Evolutionary conservation across 1,140 invertebrate genomes (phyloP).

Genomic region (Hyles euphorbiae): DNA sequence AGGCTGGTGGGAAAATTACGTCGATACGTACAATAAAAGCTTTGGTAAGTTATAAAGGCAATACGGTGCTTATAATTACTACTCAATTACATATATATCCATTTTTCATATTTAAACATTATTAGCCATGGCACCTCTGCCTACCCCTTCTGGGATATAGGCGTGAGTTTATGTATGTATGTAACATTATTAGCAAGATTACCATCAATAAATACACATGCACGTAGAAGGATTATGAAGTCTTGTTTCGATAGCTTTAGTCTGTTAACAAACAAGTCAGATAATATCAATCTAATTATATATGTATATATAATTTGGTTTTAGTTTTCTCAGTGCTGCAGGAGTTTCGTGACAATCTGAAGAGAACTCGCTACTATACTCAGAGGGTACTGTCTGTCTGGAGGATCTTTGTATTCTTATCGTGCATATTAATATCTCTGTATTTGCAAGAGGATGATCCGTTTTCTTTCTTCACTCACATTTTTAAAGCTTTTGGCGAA

Average conservation of each 20-base stretch:
- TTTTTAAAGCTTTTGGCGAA: constrained; percentile 81
- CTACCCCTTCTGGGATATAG: too few species aligned
- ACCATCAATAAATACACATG: neutral
- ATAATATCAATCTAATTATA: too few species aligned
- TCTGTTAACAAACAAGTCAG: too few species aligned
- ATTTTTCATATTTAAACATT: constrained; percentile 4
- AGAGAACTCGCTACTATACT: constrained; percentile 88
- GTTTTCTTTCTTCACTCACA: constrained; percentile 83
- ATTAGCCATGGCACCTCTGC: too few species aligned
- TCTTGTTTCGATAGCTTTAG: too few species aligned
- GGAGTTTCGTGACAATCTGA: constrained; percentile 80
- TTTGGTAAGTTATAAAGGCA: constrained; percentile 27
- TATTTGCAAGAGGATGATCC: constrained; percentile 83
- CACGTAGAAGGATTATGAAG: too few species aligned
- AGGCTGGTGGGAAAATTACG: constrained; percentile 98
- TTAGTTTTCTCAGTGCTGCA: too few species aligned
- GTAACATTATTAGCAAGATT: neutral
- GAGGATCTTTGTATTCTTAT: constrained; percentile 90
- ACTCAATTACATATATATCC: neutral
- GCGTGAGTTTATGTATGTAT: too few species aligned
- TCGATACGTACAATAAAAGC: constrained; percentile 72
- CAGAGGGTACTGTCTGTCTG: constrained; percentile 90
- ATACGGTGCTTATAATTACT: too few species aligned
- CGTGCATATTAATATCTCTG: constrained; percentile 82
- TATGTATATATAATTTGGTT: too few species aligned